phyloP scores from a whole-genome alignment of 2,888 invertebrate genomes.

The Nomada flava region DNA sequence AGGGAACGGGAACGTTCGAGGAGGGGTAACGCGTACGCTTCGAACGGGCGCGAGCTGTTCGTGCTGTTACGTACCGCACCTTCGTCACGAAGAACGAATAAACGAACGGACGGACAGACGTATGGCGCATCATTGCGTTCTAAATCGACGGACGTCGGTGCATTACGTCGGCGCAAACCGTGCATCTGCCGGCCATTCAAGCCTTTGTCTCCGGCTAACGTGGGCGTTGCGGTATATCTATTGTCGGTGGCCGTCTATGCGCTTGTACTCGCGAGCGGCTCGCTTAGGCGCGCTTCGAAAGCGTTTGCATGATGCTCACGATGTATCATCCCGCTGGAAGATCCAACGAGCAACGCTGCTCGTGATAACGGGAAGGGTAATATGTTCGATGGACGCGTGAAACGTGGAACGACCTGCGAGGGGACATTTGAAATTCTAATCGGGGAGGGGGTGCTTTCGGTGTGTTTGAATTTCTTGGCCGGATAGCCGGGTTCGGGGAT shows the following conservation, averaged over 20 bases:
- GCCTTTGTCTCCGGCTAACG: slow-evolving; percentile 76
- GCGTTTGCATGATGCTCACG: slow-evolving; percentile 57
- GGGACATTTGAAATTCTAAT: slow-evolving; percentile 54
- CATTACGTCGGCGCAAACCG: slow-evolving; percentile 66
- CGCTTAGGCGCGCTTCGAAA: slow-evolving; percentile 34
- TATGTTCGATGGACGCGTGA: slow-evolving; percentile 54
- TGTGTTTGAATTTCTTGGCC: background rate
- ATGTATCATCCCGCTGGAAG: slow-evolving; percentile 60
- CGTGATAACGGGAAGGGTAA: slow-evolving; percentile 66
- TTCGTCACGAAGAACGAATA: slow-evolving; percentile 76
- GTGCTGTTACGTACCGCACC: slow-evolving; percentile 71
- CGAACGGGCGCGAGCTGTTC: slow-evolving; percentile 30
- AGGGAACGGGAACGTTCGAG: slow-evolving; percentile 20
- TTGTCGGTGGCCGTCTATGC: slow-evolving; percentile 66
- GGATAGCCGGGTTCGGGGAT: background rate
- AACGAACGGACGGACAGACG: slow-evolving; percentile 61
- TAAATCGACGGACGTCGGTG: slow-evolving; percentile 74
- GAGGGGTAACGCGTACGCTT: slow-evolving; percentile 8
- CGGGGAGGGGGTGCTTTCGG: background rate
- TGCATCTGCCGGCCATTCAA: slow-evolving; percentile 72
- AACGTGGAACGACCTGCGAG: slow-evolving; percentile 33
- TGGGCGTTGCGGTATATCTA: slow-evolving; percentile 78
- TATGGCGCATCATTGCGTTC: slow-evolving; percentile 70
- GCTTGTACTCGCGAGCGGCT: slow-evolving; percentile 2
- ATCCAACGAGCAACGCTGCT: slow-evolving; percentile 32